These are phyloP conservation scores for Nephila pilipes DNA, from an alignment of 1,140 invertebrate genomes.

Conservation along the genomic window DNA sequence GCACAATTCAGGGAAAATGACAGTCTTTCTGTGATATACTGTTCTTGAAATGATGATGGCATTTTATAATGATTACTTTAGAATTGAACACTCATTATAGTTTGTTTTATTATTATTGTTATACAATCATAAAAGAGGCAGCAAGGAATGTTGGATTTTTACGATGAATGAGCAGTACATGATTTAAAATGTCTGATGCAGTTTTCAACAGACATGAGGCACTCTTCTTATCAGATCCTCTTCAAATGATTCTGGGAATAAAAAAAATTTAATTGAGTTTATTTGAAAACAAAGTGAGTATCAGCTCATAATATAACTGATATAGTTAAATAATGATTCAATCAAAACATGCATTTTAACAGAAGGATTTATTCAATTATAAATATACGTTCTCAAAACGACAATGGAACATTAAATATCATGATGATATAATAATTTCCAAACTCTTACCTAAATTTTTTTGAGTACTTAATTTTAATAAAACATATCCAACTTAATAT, in stretches of 20 bases:
- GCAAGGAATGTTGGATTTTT: background rate
- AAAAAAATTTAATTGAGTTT: background rate
- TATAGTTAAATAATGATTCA: too few species aligned
- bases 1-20: conserved; percentile 37
- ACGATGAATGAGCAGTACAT: conserved; percentile 31
- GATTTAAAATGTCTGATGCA: conserved; percentile 24
- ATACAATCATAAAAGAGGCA: conserved; percentile 6
- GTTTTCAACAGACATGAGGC: conserved; percentile 62
- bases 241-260: conserved; percentile 63
- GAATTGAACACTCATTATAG: background rate
- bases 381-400: too few species aligned
- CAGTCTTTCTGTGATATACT: background rate
- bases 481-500: too few species aligned
- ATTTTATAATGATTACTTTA: background rate
- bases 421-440: too few species aligned
- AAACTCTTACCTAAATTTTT: too few species aligned
- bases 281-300: too few species aligned
- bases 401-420: too few species aligned
- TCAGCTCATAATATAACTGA: too few species aligned
- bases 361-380: too few species aligned
- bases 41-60: background rate
- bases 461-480: too few species aligned
- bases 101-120: background rate
- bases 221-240: conserved; percentile 65
- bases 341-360: too few species aligned